These are phyloP conservation scores for Cydia fagiglandana DNA, from an alignment of 1,140 invertebrate species.

Conservation along the genomic window DNA sequence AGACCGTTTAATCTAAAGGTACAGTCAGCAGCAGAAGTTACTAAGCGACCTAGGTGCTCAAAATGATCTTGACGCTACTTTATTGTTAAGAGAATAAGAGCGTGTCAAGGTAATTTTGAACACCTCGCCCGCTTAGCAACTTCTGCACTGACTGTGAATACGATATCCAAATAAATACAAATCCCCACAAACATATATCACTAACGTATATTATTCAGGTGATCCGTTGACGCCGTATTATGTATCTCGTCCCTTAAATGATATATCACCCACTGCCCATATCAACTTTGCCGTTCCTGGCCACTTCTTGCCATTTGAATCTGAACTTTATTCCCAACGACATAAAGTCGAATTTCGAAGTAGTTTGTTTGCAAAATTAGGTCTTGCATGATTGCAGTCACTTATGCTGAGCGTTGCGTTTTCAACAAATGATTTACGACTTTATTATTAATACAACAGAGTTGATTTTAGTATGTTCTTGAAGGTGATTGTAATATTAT, in stretches of 20 bases:
- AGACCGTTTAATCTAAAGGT: too few species aligned
- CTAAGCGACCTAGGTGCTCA: too few species aligned
- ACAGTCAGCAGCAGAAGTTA: too few species aligned
- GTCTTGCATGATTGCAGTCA: background rate
- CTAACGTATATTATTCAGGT: background rate
- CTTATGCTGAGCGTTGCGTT: background rate
- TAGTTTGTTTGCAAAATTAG: background rate
- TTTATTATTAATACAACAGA: background rate
- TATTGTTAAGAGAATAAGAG: too few species aligned
- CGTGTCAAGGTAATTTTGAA: too few species aligned
- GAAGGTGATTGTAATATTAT: background rate
- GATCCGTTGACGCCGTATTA: slow-evolving; percentile 1
- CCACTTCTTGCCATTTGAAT: background rate
- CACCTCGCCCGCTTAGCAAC: too few species aligned
- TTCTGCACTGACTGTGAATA: too few species aligned
- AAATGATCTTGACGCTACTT: too few species aligned
- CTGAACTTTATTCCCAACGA: background rate
- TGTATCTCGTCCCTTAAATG: slow-evolving; percentile 1
- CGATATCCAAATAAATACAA: too few species aligned
- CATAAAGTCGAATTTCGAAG: background rate
- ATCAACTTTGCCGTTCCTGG: background rate
- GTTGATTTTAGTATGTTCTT: background rate
- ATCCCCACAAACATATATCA: too few species aligned
- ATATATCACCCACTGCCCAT: background rate
- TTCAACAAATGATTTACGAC: background rate